Conservation (phyloP, 1,140 invertebrate genomes). For the Phortica variegata region DNA sequence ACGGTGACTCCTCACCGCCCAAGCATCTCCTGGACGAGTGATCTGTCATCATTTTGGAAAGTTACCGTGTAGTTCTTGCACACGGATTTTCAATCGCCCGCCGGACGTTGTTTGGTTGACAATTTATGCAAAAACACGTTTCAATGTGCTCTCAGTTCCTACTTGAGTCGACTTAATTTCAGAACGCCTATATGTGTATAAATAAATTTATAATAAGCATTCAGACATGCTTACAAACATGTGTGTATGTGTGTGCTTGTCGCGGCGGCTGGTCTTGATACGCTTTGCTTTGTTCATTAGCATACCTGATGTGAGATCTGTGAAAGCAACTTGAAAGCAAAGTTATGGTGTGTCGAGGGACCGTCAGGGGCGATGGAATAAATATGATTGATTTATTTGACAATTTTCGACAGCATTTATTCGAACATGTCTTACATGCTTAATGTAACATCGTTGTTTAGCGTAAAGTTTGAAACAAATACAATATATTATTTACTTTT, state of each 20-base stretch:
- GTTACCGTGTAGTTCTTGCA: not conserved
- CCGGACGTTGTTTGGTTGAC: conserved; percentile 10
- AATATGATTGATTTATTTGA: conserved; percentile 56
- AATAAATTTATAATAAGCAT: too few relatives aligned
- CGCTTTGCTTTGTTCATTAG: conserved; percentile 16
- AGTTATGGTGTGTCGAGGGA: conserved; percentile 13
- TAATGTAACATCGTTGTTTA: conserved; percentile 11
- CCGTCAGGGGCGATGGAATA: conserved; percentile 46
- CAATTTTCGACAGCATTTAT: conserved; percentile 53
- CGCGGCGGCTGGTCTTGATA: conserved; percentile 1
- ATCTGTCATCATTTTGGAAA: conserved; percentile 8
- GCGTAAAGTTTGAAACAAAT: too few relatives aligned
- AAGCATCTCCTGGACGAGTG: too few relatives aligned
- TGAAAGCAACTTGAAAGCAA: conserved; percentile 2
- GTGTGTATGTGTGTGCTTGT: conserved; percentile 25
- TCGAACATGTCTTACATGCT: conserved; percentile 41
- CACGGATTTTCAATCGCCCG: not conserved
- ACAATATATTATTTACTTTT: too few relatives aligned
- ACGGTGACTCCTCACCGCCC: too few relatives aligned
- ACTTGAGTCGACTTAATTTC: conserved; percentile 20
- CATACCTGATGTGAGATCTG: conserved; percentile 34
- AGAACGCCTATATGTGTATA: too few relatives aligned
- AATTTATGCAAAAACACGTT: conserved; percentile 52
- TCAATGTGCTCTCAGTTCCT: conserved; percentile 6
- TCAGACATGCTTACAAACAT: too few relatives aligned